phyloP scores from a whole-genome alignment of 2,113 vertebrate species.

The Megaceryle maxima region DNA sequence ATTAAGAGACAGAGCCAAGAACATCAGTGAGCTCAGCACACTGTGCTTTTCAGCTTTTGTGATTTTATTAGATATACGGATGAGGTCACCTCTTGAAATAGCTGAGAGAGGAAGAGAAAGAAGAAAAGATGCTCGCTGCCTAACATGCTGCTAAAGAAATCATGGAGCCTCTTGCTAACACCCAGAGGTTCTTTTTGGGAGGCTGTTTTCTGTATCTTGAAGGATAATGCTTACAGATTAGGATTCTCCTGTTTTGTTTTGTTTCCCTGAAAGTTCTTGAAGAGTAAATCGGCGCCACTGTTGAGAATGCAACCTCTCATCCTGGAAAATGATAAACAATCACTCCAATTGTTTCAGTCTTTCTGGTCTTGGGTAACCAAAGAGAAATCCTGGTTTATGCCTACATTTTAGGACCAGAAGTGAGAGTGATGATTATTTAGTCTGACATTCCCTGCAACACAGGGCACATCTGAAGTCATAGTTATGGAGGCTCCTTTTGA shows the following conservation, averaged over 20 bases:
- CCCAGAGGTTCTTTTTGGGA: background rate
- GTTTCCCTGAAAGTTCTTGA: background rate
- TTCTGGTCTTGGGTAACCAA: background rate
- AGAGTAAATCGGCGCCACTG: background rate
- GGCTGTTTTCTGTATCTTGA: background rate
- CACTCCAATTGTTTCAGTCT: background rate
- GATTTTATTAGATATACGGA: background rate
- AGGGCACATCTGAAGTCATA: background rate
- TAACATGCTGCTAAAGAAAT: background rate
- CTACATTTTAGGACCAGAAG: background rate
- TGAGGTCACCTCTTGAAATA: conserved; percentile 20
- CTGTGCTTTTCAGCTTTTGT: background rate
- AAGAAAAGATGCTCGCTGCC: background rate
- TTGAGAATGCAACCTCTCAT: background rate
- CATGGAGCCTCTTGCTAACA: background rate
- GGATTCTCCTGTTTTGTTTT: background rate
- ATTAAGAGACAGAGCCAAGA: background rate
- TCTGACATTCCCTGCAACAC: background rate
- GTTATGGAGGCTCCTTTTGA: background rate
- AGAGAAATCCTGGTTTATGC: background rate
- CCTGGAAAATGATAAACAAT: background rate
- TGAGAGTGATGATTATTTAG: background rate
- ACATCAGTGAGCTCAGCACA: background rate
- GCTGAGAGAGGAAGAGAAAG: background rate
- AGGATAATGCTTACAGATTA: background rate